Conservation (phyloP, 2,888 invertebrate species). For the Euphydryas editha region DNA sequence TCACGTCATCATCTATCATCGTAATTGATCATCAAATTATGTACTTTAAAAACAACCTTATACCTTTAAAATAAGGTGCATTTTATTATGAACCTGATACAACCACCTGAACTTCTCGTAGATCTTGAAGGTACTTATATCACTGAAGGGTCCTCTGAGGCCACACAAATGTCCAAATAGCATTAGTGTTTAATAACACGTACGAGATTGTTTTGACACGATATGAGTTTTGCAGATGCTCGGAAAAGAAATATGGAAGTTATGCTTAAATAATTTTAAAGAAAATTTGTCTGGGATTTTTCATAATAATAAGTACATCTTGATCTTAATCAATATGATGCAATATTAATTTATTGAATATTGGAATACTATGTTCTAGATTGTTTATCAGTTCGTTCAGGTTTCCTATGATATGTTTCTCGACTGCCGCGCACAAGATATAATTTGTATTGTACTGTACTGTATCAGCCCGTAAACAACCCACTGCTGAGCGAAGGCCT, state of each 20-base stretch:
- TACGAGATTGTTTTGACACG: conserved; percentile 74
- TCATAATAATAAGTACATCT: neutral
- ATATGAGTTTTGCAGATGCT: conserved; percentile 53
- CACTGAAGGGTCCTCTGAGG: conserved; percentile 34
- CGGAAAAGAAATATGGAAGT: conserved; percentile 10
- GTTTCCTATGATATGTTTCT: no score
- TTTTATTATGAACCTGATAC: neutral
- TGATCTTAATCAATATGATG: neutral
- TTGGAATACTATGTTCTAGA: no score
- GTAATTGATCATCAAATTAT: conserved; percentile 14
- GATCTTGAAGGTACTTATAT: conserved; percentile 27
- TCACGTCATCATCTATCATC: conserved; percentile 28
- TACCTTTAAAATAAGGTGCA: neutral
- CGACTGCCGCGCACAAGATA: no score
- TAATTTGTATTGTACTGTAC: no score
- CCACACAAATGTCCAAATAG: conserved; percentile 53
- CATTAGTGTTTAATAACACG: conserved; percentile 69
- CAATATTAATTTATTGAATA: no score
- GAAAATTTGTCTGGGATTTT: neutral
- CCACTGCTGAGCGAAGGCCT: no score
- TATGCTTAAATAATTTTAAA: neutral
- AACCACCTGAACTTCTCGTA: conserved; percentile 29
- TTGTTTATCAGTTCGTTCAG: no score
- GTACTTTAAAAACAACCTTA: conserved; percentile 2
- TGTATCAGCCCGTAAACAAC: no score